Conservation (phyloP, 2,113 vertebrate genomes). For the Daboia siamensis region DNA sequence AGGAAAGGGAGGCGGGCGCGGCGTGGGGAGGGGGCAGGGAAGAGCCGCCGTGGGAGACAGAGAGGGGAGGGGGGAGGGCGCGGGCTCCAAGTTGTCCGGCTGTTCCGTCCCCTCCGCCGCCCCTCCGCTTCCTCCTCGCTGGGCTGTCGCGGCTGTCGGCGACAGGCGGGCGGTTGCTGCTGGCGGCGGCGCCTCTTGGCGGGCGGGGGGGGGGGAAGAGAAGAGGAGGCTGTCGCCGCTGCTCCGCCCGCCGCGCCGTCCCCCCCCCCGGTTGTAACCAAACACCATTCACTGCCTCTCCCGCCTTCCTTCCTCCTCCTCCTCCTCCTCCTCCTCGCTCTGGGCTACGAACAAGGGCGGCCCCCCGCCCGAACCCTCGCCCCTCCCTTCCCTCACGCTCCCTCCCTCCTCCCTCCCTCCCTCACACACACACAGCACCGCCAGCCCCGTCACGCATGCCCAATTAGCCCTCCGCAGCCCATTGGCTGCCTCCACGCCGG, state of each 20-base stretch:
- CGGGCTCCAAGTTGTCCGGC: conserved; percentile 22
- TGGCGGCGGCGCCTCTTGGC: background rate
- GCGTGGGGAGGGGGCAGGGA: background rate
- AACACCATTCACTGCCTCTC: conserved; percentile 15
- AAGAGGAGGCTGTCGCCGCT: background rate
- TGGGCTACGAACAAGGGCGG: conserved; percentile 49
- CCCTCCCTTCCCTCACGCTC: conserved; percentile 3
- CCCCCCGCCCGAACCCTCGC: conserved; percentile 29
- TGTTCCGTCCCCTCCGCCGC: conserved; percentile 28
- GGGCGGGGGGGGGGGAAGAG: background rate
- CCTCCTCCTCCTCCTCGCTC: conserved; percentile 20
- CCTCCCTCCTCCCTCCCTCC: too few species aligned
- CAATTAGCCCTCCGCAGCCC: conserved; percentile 50
- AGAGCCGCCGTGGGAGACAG: background rate
- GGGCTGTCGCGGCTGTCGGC: conserved; percentile 46
- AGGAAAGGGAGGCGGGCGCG: conserved; percentile 15
- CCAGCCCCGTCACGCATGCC: conserved; percentile 56
- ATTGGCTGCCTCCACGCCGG: conserved; percentile 58
- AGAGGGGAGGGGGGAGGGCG: background rate
- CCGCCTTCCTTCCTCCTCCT: background rate
- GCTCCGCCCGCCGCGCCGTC: conserved; percentile 8
- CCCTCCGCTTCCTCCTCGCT: conserved; percentile 41
- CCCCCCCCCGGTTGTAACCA: conserved; percentile 25
- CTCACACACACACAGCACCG: background rate
- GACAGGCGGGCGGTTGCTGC: conserved; percentile 10